A percentile compares a stretch with the other conserved stretches of the same genome.
These are phyloP conservation scores for Rugalucina vietnamica DNA, from an alignment of 2,888 invertebrate genomes.

Conservation along the genomic window DNA sequence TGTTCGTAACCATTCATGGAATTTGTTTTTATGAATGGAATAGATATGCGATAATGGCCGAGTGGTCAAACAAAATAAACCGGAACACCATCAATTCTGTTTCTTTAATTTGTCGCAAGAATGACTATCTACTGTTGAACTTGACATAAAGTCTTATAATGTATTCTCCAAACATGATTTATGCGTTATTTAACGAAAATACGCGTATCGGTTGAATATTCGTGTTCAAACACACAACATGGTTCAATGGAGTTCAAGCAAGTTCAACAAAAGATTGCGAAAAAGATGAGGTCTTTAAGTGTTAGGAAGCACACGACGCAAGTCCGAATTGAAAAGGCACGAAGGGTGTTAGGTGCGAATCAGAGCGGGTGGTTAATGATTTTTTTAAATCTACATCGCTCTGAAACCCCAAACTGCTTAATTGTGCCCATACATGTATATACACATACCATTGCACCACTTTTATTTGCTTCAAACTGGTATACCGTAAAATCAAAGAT, in stretches of 20 bases:
- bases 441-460: no score
- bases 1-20: conserved; percentile 2
- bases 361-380: no score
- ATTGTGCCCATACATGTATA: no score
- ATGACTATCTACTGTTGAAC: neutral
- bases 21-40: conserved; percentile 11
- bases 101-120: conserved; percentile 1
- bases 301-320: neutral
- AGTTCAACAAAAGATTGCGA: neutral
- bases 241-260: neutral
- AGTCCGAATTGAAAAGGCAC: no score
- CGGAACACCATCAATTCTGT: neutral
- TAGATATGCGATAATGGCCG: conserved; percentile 2
- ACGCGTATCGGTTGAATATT: neutral
- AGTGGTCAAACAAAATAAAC: neutral
- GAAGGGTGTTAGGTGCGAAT: no score
- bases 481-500: no score
- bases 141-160: neutral
- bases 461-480: no score
- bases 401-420: no score
- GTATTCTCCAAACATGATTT: neutral
- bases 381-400: no score
- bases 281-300: neutral
- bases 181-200: neutral
- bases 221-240: neutral